Conservation (phyloP, 37 sponge, comb jelly and placozoan genomes). For the Beroe forskalii region DNA sequence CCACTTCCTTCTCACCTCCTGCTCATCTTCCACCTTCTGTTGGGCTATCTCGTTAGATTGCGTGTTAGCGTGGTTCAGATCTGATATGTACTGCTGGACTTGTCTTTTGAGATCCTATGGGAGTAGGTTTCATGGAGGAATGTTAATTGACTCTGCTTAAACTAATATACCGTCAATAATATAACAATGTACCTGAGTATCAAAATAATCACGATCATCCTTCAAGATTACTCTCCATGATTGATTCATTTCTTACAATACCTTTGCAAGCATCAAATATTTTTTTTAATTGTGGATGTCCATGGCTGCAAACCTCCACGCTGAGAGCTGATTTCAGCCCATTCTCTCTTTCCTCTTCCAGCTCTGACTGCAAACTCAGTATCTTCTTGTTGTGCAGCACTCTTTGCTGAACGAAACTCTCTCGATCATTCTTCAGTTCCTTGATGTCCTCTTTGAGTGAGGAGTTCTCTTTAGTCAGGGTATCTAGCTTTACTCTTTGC, state of each 20-base stretch:
- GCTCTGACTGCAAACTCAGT: neutral
- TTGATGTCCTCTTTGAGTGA: neutral
- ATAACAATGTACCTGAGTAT: too few relatives aligned
- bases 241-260: too few relatives aligned
- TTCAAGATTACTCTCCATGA: too few relatives aligned
- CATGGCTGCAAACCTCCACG: neutral
- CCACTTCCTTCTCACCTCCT: slow-evolving; percentile 36
- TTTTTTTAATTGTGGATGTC: too few relatives aligned
- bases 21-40: neutral
- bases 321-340: neutral
- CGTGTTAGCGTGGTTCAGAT: neutral
- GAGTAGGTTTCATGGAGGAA: too few relatives aligned
- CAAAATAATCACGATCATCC: too few relatives aligned
- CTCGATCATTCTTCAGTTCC: neutral
- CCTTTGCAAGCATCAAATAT: too few relatives aligned
- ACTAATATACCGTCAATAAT: too few relatives aligned
- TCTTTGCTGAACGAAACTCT: slow-evolving; percentile 7
- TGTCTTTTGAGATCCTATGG: slow-evolving; percentile 48
- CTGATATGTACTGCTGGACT: neutral
- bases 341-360: slow-evolving; percentile 22
- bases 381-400: neutral
- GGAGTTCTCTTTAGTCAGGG: slow-evolving; percentile 14
- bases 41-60: slow-evolving; percentile 17
- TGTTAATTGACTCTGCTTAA: too few relatives aligned
- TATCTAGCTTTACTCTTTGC: neutral